Evolutionary conservation across 2,797 vertebrate genomes (phyloP).

Genomic region (Myripristis murdjan): DNA sequence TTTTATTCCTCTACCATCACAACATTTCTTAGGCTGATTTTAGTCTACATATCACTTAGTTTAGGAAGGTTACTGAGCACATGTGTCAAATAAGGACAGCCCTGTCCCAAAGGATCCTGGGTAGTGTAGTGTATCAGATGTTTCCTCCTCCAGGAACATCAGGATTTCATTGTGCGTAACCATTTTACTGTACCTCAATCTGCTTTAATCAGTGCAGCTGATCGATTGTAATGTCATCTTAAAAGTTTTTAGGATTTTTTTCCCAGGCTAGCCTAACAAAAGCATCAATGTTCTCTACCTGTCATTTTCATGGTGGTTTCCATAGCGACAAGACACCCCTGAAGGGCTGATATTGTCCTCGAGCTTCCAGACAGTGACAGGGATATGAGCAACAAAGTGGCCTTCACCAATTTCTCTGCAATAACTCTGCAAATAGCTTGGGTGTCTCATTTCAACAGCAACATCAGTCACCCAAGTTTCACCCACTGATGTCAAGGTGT

Average conservation of each 20-base stretch:
- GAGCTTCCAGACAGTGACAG: conserved; percentile 15
- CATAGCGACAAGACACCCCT: conserved; percentile 72
- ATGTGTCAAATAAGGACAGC: conserved; percentile 2
- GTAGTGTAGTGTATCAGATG: neutral
- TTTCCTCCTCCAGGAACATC: neutral
- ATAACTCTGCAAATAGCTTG: neutral
- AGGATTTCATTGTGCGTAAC: conserved; percentile 12
- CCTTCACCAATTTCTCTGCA: conserved; percentile 4
- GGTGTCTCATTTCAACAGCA: neutral
- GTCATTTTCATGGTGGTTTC: conserved; percentile 64
- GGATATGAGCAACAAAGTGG: conserved; percentile 14
- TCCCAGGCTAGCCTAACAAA: conserved; percentile 1
- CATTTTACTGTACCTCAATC: too few relatives aligned
- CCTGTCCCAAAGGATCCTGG: conserved; percentile 8
- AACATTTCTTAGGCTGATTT: too few relatives aligned
- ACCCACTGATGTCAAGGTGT: too few relatives aligned
- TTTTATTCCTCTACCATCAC: neutral
- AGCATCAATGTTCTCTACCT: conserved; percentile 27
- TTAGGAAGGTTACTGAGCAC: neutral
- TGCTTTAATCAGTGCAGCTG: neutral
- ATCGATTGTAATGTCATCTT: neutral
- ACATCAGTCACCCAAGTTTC: neutral
- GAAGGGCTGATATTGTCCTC: conserved; percentile 55
- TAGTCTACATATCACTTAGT: neutral
- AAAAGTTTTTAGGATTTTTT: conserved; percentile 13